phyloP scores from a whole-genome alignment of 2,888 invertebrate genomes.

The Ceratothoa steindachneri region DNA sequence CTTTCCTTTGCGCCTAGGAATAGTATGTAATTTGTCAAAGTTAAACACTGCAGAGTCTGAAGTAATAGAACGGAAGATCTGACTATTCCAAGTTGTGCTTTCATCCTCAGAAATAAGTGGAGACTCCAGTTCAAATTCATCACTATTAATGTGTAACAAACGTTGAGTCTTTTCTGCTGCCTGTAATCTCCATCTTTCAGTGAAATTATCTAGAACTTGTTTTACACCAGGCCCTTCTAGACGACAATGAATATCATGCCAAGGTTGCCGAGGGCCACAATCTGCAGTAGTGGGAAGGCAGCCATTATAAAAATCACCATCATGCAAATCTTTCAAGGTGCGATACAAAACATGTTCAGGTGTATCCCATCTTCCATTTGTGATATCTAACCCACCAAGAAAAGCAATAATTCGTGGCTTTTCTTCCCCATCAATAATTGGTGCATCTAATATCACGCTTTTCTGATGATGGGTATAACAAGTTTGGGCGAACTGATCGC shows the following conservation, averaged over 20 bases:
- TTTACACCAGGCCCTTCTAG: slow-evolving; percentile 41
- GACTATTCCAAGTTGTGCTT: slow-evolving; percentile 34
- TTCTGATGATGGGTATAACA: slow-evolving; percentile 48
- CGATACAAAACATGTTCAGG: slow-evolving; percentile 47
- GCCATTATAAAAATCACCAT: slow-evolving; percentile 47
- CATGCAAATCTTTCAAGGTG: slow-evolving; percentile 36
- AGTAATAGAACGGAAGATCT: slow-evolving; percentile 44
- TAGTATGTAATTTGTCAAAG: slow-evolving; percentile 29
- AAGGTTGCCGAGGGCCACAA: slow-evolving; percentile 47
- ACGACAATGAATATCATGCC: slow-evolving; percentile 48
- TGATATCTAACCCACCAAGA: slow-evolving; percentile 47
- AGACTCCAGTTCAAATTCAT: slow-evolving; percentile 37
- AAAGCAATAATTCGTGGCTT: slow-evolving; percentile 44
- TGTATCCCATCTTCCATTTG: slow-evolving; percentile 48
- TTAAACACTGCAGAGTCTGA: slow-evolving; percentile 43
- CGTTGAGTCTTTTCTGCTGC: slow-evolving; percentile 24
- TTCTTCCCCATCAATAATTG: slow-evolving; percentile 37
- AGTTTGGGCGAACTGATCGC: slow-evolving; percentile 45
- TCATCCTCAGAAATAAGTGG: slow-evolving; percentile 28
- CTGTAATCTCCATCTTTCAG: slow-evolving; percentile 47
- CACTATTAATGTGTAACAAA: slow-evolving; percentile 24
- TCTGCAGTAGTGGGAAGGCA: slow-evolving; percentile 29
- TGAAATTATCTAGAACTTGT: slow-evolving; percentile 46
- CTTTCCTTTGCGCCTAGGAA: slow-evolving; percentile 45
- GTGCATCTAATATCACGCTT: slow-evolving; percentile 44